Evolutionary conservation across 1,140 invertebrate species (phyloP).

Genomic region (Aphelenchoides avenae): DNA sequence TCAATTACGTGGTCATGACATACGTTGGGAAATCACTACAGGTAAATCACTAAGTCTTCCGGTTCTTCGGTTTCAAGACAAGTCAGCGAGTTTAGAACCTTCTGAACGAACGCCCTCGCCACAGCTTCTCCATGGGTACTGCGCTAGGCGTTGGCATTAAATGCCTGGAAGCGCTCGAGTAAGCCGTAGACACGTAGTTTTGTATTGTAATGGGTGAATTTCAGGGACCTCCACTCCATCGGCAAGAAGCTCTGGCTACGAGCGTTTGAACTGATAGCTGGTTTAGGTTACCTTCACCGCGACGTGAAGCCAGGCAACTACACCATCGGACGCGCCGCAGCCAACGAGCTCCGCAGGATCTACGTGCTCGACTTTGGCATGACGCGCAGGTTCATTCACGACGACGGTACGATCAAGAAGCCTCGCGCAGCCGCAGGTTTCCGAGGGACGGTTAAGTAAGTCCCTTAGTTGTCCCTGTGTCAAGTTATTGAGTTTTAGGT

Average conservation of each 20-base stretch:
- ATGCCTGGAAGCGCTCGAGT: conserved; percentile 40
- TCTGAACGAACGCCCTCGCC: background rate
- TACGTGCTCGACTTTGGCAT: conserved; percentile 90
- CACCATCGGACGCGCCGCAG: conserved; percentile 30
- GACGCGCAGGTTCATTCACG: conserved; percentile 78
- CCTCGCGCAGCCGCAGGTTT: background rate
- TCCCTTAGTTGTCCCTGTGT: background rate
- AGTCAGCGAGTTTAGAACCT: no score
- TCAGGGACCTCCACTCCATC: no score
- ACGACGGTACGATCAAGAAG: conserved; percentile 8
- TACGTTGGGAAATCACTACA: conserved; percentile 21
- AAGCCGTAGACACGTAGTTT: no score
- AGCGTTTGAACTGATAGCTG: no score
- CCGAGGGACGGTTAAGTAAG: background rate
- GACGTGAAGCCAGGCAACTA: conserved; percentile 49
- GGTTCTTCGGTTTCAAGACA: no score
- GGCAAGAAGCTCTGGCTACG: no score
- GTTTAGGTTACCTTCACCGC: no score
- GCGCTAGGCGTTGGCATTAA: conserved; percentile 37
- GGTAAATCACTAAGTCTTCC: no score
- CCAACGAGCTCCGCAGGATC: conserved; percentile 18
- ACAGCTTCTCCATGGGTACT: conserved; percentile 33
- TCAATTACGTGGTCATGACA: conserved; percentile 31
- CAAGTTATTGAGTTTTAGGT: no score
- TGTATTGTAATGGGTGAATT: no score